Percentiles rank a stretch among this genome's conserved stretches.
Evolutionary conservation across 2,797 vertebrate species (phyloP).

Genomic region (Argyrosomus regius): DNA sequence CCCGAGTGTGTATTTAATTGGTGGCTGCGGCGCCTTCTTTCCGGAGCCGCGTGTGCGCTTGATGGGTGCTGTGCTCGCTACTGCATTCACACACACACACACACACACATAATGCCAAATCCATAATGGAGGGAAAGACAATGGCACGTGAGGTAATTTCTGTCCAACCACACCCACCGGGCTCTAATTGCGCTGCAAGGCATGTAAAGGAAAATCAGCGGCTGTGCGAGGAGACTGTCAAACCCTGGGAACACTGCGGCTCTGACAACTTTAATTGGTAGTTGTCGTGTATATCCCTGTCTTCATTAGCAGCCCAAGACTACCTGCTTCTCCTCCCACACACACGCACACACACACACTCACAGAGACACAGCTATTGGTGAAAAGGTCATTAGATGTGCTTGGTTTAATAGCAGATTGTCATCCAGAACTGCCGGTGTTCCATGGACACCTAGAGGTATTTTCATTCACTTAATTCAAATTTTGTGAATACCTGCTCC

Average conservation of each 20-base stretch:
- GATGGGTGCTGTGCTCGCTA: constrained; percentile 39
- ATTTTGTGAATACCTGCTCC: constrained; percentile 30
- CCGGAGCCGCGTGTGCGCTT: constrained; percentile 46
- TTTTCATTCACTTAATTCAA: constrained; percentile 58
- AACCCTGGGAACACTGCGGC: constrained; percentile 63
- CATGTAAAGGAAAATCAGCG: constrained; percentile 69
- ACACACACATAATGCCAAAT: constrained; percentile 54
- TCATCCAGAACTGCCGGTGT: constrained; percentile 53
- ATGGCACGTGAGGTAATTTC: constrained; percentile 72
- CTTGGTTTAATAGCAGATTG: constrained; percentile 75
- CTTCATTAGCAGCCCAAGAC: constrained; percentile 81
- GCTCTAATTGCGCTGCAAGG: constrained; percentile 74
- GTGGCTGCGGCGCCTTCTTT: constrained; percentile 40
- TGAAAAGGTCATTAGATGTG: constrained; percentile 80
- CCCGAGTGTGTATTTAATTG: constrained; percentile 65
- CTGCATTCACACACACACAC: constrained; percentile 36
- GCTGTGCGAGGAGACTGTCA: constrained; percentile 71
- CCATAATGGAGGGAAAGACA: constrained; percentile 69
- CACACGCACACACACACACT: constrained; percentile 4
- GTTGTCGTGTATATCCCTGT: constrained; percentile 82
- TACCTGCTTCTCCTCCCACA: constrained; percentile 72
- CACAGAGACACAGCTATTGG: constrained; percentile 46
- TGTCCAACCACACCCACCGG: constrained; percentile 69
- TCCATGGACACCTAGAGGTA: constrained; percentile 42
- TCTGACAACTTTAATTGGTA: constrained; percentile 85